A percentile compares a stretch with the other conserved stretches of the same genome.
Evolutionary conservation across 2,113 vertebrate species (phyloP).

Genomic region (Pipa parva): DNA sequence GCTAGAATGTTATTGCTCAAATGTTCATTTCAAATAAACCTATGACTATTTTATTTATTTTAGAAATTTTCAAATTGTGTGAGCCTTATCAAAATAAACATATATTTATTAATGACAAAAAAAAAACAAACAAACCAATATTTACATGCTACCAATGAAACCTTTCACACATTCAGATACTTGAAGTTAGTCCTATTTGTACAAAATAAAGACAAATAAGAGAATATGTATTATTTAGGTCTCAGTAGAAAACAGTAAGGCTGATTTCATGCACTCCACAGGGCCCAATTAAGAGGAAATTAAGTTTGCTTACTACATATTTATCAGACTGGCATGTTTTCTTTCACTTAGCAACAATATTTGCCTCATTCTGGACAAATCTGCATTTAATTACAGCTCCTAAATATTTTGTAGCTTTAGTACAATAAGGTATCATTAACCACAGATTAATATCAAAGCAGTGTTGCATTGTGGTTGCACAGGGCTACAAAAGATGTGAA

Average conservation of each 20-base stretch:
- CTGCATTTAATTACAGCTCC: slow-evolving; percentile 22
- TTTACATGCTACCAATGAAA: too few species aligned
- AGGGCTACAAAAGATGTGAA: slow-evolving; percentile 19
- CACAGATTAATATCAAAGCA: slow-evolving; percentile 29
- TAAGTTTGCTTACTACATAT: slow-evolving; percentile 22
- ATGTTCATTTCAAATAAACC: too few species aligned
- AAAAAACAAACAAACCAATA: too few species aligned
- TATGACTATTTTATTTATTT: too few species aligned
- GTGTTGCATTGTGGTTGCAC: slow-evolving; percentile 29
- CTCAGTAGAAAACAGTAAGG: background rate
- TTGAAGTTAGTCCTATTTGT: too few species aligned
- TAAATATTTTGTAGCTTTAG: slow-evolving; percentile 34
- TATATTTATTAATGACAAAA: too few species aligned
- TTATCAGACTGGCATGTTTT: slow-evolving; percentile 24
- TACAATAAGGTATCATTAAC: slow-evolving; percentile 40
- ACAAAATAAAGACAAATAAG: background rate
- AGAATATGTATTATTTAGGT: background rate
- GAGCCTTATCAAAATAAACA: too few species aligned
- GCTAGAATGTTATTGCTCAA: too few species aligned
- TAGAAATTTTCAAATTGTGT: too few species aligned
- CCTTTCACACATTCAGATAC: too few species aligned
- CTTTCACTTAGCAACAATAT: slow-evolving; percentile 32
- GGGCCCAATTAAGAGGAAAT: slow-evolving; percentile 30
- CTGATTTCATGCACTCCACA: slow-evolving; percentile 8
- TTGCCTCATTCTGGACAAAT: slow-evolving; percentile 38